phyloP scores from a whole-genome alignment of 2,113 vertebrate genomes.

The Galbula dea region DNA sequence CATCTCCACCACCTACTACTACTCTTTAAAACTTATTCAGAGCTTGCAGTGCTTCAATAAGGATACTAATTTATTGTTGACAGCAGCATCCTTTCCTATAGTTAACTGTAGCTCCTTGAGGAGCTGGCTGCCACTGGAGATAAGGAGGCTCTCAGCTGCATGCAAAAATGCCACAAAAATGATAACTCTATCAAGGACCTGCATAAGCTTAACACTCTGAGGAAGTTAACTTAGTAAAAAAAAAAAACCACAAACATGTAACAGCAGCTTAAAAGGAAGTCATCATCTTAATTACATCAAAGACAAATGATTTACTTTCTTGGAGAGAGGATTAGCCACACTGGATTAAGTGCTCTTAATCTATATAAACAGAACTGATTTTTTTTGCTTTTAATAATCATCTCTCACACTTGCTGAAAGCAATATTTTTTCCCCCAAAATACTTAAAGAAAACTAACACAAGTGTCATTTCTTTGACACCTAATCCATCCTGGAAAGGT shows the following conservation, averaged over 20 bases:
- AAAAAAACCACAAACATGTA: background rate
- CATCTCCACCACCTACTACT: background rate
- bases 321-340: slow-evolving; percentile 1
- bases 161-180: background rate
- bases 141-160: background rate
- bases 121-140: background rate
- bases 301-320: slow-evolving; percentile 1
- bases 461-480: background rate
- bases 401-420: background rate
- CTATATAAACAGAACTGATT: background rate
- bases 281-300: slow-evolving; percentile 14
- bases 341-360: background rate
- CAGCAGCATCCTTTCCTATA: background rate
- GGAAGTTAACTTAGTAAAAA: background rate
- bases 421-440: background rate
- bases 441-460: background rate
- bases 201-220: background rate
- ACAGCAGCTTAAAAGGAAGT: background rate
- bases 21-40: background rate
- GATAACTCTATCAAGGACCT: background rate
- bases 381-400: background rate
- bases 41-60: background rate
- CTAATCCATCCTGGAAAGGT: background rate
- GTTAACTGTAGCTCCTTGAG: background rate
- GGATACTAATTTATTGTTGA: background rate